Conservation (phyloP, 2,888 invertebrate species). For the Eumacrocentrus americanus region DNA sequence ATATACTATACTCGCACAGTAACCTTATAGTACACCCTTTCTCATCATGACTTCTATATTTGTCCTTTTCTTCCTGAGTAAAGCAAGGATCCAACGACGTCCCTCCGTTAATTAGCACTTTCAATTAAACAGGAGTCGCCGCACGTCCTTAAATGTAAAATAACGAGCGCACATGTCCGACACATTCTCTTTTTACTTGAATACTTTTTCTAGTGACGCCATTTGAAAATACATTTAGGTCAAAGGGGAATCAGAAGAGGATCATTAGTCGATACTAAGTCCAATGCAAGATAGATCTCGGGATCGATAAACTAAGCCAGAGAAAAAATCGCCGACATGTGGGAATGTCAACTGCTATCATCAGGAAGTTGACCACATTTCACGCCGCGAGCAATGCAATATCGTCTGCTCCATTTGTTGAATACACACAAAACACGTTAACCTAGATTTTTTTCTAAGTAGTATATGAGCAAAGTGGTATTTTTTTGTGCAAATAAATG, state of each 20-base stretch:
- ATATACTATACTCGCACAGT: neutral
- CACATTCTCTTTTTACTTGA: constrained; percentile 1
- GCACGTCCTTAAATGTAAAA: constrained; percentile 3
- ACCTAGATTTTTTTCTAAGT: constrained; percentile 34
- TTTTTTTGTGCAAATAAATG: too few relatives aligned
- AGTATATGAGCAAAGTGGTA: too few relatives aligned
- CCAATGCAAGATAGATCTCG: neutral
- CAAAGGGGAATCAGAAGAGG: neutral
- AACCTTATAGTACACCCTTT: constrained; percentile 1
- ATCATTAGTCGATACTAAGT: neutral
- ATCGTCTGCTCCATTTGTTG: neutral
- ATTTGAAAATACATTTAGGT: neutral
- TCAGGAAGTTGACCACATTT: neutral
- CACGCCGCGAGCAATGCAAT: neutral
- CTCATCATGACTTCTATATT: neutral
- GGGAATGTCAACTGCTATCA: neutral
- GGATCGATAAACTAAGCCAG: neutral
- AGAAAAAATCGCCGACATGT: neutral
- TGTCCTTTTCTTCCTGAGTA: neutral
- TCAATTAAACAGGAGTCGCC: constrained; percentile 17
- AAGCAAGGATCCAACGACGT: constrained; percentile 3
- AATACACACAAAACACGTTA: constrained; percentile 24
- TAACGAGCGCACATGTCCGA: neutral
- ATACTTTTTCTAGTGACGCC: neutral
- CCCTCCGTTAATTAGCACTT: constrained; percentile 15